Evolutionary conservation across 2,797 vertebrate genomes (phyloP), one percentile per base, ranked within the genome.

Genomic region (Cirrhinus mrigala): DNA sequence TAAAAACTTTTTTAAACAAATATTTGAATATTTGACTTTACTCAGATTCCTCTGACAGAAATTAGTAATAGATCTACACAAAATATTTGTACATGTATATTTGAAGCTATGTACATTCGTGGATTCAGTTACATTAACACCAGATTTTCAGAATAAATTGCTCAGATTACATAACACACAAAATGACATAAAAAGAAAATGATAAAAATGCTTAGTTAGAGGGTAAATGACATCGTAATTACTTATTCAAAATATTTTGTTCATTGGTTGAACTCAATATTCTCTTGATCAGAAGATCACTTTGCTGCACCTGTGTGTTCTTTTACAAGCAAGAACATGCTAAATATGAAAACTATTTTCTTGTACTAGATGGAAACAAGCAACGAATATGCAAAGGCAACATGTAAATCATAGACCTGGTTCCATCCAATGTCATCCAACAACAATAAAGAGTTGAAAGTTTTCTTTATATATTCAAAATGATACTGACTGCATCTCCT

Each of bases 351-450:
- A 20, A 62, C 24, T 1, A 8, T 20, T n/a, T 46, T 48, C 15
- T 27, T 20, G 1, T 74, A 52, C 27, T 22, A 80, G n/a, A 81
- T 81, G 62, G 16, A 68, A 52, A 81, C 48, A 54, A 37, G 62
- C 79, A 69, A 81, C 20, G 29, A 54, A 33, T 81, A 81, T 69
- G 64, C 79, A 81, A 81, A 81, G 27, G 46, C 77, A 8, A 68
- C 29, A 84, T 70, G 48, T 48, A 79, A 60, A 84, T 71, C 54
- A 46, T 69, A 68, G 46, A 44, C 60, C 20, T 22, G 68, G 46
- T 29, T 69, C 16, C 48, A 54, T 68, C 29, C 15, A 16, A 16
- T 54, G 4, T 24, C 37, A 37, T 68, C 16, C 7, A 68, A 37
- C 3, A 20, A 2, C 33, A 71, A 40, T 37, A 6, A 33, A 80